phyloP scores from a whole-genome alignment of 1,140 invertebrate genomes.

The Asobara japonica region DNA sequence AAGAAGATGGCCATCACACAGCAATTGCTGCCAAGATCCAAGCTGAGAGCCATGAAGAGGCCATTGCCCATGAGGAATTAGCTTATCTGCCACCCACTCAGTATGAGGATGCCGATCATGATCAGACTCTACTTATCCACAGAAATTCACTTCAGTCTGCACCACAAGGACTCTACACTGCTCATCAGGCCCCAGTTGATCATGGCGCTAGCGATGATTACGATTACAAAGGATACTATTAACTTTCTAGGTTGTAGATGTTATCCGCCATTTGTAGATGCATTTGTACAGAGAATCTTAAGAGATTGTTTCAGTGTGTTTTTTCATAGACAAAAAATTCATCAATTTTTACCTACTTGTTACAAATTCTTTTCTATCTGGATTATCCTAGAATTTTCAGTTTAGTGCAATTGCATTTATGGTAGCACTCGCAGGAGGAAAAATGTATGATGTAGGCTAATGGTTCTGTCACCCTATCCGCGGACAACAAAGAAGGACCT shows the following conservation, averaged over 20 bases:
- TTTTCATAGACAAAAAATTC: too few relatives aligned
- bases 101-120: slow-evolving; percentile 16
- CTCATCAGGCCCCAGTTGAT: slow-evolving; percentile 27
- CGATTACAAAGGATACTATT: slow-evolving; percentile 49
- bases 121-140: slow-evolving; percentile 17
- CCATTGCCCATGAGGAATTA: background rate
- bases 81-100: background rate
- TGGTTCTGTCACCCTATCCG: too few relatives aligned
- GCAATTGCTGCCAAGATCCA: background rate
- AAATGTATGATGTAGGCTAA: too few relatives aligned
- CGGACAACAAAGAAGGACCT: too few relatives aligned
- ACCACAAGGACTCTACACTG: slow-evolving; percentile 19
- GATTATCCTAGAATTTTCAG: too few relatives aligned
- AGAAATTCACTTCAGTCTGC: slow-evolving; percentile 22
- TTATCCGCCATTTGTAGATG: slow-evolving; percentile 11
- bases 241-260: slow-evolving; percentile 20
- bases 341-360: background rate
- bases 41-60: background rate
- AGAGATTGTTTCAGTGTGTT: too few relatives aligned
- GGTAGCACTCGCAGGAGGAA: too few relatives aligned
- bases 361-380: too few relatives aligned
- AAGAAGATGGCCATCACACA: slow-evolving; percentile 5
- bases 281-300: background rate
- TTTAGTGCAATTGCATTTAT: too few relatives aligned
- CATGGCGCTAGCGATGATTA: slow-evolving; percentile 44